Percentiles rank a stretch among this genome's conserved stretches.
Evolutionary conservation across 2,797 vertebrate species (phyloP).

Genomic region (Bovichtus diacanthus): DNA sequence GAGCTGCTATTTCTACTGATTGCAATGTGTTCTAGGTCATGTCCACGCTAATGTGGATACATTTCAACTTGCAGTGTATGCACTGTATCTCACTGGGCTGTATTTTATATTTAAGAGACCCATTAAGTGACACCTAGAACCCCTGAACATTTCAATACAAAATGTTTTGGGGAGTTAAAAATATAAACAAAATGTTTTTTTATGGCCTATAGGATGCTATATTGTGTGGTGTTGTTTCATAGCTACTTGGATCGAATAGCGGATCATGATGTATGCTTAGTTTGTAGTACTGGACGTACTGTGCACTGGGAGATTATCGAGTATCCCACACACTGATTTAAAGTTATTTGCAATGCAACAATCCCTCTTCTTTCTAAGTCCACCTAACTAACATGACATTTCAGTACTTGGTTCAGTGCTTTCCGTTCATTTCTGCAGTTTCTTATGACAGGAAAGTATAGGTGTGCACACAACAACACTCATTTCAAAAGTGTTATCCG

Average conservation of each 20-base stretch:
- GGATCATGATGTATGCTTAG: neutral
- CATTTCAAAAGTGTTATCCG: neutral
- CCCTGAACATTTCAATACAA: too few species aligned
- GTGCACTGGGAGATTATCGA: neutral
- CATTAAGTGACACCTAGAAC: neutral
- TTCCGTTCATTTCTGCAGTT: neutral
- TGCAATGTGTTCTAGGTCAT: neutral
- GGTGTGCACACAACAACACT: neutral
- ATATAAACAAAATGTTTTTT: neutral
- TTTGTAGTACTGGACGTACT: too few species aligned
- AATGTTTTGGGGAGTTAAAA: too few species aligned
- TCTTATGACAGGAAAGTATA: neutral
- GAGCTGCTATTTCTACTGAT: constrained; percentile 9
- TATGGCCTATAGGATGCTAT: neutral
- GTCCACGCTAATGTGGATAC: neutral
- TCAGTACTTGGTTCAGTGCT: neutral
- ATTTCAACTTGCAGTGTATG: neutral
- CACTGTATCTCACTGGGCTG: neutral
- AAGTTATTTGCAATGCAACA: neutral
- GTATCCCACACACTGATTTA: neutral
- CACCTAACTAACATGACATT: neutral
- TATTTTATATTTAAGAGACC: too few species aligned
- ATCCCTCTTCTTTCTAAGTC: neutral
- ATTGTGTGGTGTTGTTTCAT: neutral
- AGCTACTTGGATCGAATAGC: neutral